A percentile compares a stretch with the other conserved stretches of the same genome.
Conservation (phyloP, 2,797 vertebrate genomes). For the Acrocephalus scirpaceus region DNA sequence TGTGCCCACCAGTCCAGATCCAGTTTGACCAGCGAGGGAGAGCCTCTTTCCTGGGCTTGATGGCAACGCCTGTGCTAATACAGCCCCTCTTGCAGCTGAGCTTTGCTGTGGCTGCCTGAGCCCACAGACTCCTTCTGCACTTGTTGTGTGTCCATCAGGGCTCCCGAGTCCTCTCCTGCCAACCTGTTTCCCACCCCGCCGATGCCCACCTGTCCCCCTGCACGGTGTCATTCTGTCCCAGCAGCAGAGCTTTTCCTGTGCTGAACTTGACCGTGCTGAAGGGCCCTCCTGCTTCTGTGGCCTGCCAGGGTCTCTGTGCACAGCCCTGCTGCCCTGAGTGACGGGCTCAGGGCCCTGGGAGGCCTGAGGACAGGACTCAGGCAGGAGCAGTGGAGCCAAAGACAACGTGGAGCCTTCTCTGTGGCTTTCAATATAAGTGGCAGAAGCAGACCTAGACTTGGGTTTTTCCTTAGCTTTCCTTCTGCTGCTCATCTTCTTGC, state of each 20-base stretch:
- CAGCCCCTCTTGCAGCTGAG: background rate
- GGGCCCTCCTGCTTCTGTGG: background rate
- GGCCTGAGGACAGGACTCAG: background rate
- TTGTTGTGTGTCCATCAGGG: background rate
- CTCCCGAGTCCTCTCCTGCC: background rate
- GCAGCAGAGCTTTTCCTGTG: background rate
- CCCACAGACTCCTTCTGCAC: background rate
- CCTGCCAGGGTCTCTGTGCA: background rate
- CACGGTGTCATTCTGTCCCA: fast-evolving
- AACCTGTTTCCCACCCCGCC: background rate
- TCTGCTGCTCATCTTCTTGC: background rate
- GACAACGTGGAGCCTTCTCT: background rate
- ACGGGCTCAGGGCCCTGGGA: background rate
- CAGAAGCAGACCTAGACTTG: background rate
- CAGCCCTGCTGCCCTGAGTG: background rate
- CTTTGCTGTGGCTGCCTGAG: background rate
- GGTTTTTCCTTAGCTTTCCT: background rate
- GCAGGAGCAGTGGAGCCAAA: background rate
- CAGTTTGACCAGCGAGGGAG: background rate
- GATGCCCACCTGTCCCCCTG: background rate
- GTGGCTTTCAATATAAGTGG: background rate
- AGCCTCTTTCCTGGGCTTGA: background rate
- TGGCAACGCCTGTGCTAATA: background rate
- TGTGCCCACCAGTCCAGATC: background rate
- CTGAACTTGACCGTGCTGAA: background rate